These are phyloP conservation scores for Mythimna ferrago DNA, from an alignment of 2,888 invertebrate species.

Conservation along the genomic window DNA sequence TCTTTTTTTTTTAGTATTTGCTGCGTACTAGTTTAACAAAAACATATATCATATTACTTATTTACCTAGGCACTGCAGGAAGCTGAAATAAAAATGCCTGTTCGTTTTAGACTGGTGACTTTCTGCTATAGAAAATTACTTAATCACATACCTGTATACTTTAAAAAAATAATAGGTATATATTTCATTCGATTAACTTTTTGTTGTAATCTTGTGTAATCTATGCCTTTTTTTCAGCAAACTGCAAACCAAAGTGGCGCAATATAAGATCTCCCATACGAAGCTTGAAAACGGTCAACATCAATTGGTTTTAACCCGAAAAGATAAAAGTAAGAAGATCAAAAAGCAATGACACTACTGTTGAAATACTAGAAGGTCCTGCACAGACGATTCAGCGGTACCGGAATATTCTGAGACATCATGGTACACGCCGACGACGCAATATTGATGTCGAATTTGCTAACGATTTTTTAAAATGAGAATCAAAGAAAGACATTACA, in stretches of 20 bases:
- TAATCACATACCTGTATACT: too few relatives aligned
- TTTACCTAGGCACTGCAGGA: too few relatives aligned
- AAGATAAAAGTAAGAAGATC: neutral
- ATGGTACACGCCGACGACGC: neutral
- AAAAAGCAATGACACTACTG: neutral
- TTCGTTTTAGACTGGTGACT: too few relatives aligned
- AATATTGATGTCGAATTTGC: neutral
- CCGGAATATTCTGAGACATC: neutral
- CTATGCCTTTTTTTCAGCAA: neutral
- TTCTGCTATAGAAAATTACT: too few relatives aligned
- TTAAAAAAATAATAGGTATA: too few relatives aligned
- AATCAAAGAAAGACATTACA: neutral
- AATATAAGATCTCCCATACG: neutral
- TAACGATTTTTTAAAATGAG: too few relatives aligned
- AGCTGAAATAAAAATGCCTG: too few relatives aligned
- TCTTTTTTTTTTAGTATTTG: too few relatives aligned
- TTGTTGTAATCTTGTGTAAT: neutral
- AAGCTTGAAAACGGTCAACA: neutral
- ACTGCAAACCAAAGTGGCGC: neutral
- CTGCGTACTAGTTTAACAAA: too few relatives aligned
- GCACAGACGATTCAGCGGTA: neutral
- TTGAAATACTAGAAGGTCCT: neutral
- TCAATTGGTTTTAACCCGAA: neutral
- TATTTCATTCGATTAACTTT: neutral
- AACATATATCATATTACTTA: too few relatives aligned